phyloP scores from a whole-genome alignment of 2,888 invertebrate species.

The Ophioninae sp. region DNA sequence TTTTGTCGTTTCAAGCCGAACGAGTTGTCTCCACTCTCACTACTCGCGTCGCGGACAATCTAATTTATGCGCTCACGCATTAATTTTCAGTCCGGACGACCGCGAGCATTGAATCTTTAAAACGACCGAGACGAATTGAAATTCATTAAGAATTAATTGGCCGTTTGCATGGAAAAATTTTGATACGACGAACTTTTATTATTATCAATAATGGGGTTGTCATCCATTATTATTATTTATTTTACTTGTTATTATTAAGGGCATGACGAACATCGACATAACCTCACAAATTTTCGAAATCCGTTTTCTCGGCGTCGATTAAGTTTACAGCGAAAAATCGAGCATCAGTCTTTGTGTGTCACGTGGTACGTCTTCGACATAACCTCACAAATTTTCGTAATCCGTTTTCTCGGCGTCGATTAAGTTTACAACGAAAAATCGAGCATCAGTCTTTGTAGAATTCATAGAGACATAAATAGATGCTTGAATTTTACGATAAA shows the following conservation, averaged over 20 bases:
- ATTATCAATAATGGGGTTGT: not conserved
- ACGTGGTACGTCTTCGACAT: no score
- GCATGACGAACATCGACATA: no score
- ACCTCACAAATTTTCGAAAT: no score
- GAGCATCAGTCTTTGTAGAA: no score
- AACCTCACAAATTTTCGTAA: no score
- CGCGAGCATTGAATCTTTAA: slow-evolving; percentile 13
- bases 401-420: no score
- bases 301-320: no score
- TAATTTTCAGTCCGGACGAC: not conserved
- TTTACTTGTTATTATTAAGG: not conserved
- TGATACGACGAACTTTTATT: not conserved
- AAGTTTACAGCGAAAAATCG: no score
- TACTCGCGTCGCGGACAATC: slow-evolving; percentile 24
- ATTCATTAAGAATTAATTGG: not conserved
- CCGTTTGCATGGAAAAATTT: not conserved
- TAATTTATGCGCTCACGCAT: slow-evolving; percentile 38
- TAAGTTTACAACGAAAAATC: no score
- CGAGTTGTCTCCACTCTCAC: slow-evolving; percentile 45
- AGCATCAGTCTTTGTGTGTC: no score
- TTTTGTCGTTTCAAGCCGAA: slow-evolving; percentile 38
- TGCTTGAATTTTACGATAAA: no score
- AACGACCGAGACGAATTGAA: not conserved
- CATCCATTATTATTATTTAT: not conserved
- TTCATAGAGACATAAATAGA: no score